Evolutionary conservation across 2,888 invertebrate genomes (phyloP).

Genomic region (Oeneis ivallda): DNA sequence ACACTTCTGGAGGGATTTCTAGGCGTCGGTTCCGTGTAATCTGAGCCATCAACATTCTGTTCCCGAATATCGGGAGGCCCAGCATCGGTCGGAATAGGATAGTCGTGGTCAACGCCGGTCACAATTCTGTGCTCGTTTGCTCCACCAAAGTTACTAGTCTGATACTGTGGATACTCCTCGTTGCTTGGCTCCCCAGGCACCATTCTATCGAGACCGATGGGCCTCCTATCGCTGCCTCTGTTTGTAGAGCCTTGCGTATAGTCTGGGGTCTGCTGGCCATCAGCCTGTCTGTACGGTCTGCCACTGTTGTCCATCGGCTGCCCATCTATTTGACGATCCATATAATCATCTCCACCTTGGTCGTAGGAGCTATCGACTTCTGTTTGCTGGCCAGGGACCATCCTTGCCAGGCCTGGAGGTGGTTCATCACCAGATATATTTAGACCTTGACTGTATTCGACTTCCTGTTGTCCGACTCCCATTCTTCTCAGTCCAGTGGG

Average conservation of each 20-base stretch:
- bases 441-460: slow-evolving; percentile 67
- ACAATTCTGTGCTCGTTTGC: slow-evolving; percentile 78
- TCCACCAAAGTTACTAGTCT: slow-evolving; percentile 60
- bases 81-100: slow-evolving; percentile 54
- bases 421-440: slow-evolving; percentile 73
- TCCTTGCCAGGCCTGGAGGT: slow-evolving; percentile 76
- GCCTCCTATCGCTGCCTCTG: slow-evolving; percentile 64
- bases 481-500: slow-evolving; percentile 85
- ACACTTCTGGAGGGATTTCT: slow-evolving; percentile 57
- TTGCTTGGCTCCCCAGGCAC: slow-evolving; percentile 84
- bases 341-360: slow-evolving; percentile 59
- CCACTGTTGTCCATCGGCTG: slow-evolving; percentile 61
- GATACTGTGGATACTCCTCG: slow-evolving; percentile 66
- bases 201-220: slow-evolving; percentile 82
- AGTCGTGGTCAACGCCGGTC: slow-evolving; percentile 79
- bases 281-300: slow-evolving; percentile 69
- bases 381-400: slow-evolving; percentile 78
- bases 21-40: slow-evolving; percentile 62
- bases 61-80: slow-evolving; percentile 64
- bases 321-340: slow-evolving; percentile 73
- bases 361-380: slow-evolving; percentile 64
- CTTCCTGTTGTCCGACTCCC: slow-evolving; percentile 85
- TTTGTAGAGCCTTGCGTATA: slow-evolving; percentile 55
- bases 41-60: slow-evolving; percentile 73
- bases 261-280: slow-evolving; percentile 68